phyloP scores from a whole-genome alignment of 1,140 invertebrate genomes.

The Acyrthosiphon pisum region DNA sequence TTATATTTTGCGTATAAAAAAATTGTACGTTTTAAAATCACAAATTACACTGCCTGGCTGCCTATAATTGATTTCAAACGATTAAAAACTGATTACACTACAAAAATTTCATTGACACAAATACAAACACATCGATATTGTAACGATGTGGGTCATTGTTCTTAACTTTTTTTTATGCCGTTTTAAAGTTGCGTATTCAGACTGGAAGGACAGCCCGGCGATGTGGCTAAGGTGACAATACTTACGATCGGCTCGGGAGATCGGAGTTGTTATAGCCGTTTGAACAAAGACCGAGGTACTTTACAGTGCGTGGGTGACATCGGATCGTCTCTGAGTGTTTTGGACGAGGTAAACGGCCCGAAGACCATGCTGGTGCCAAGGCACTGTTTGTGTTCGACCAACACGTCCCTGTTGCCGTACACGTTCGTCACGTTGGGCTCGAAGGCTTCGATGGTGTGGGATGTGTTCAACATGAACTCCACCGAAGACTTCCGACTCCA shows the following conservation, averaged over 20 bases:
- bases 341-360: constrained; percentile 74
- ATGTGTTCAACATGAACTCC: constrained; percentile 80
- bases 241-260: constrained; percentile 70
- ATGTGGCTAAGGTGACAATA: constrained; percentile 75
- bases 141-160: neutral
- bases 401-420: constrained; percentile 69
- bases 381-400: constrained; percentile 76
- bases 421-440: constrained; percentile 78
- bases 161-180: constrained; percentile 26
- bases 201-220: constrained; percentile 81
- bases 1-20: neutral
- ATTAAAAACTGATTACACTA: neutral
- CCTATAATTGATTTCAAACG: neutral
- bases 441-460: constrained; percentile 81
- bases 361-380: constrained; percentile 71
- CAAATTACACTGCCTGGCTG: neutral
- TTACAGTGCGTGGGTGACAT: constrained; percentile 73
- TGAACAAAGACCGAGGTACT: constrained; percentile 73
- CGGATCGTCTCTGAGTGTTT: constrained; percentile 67
- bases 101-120: neutral
- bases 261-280: constrained; percentile 67
- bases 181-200: constrained; percentile 81
- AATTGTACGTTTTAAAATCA: neutral
- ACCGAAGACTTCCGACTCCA: constrained; percentile 83
- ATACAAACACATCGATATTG: neutral